These are phyloP conservation scores for Mobula hypostoma DNA, from an alignment of 2,113 vertebrate species.

Conservation along the genomic window DNA sequence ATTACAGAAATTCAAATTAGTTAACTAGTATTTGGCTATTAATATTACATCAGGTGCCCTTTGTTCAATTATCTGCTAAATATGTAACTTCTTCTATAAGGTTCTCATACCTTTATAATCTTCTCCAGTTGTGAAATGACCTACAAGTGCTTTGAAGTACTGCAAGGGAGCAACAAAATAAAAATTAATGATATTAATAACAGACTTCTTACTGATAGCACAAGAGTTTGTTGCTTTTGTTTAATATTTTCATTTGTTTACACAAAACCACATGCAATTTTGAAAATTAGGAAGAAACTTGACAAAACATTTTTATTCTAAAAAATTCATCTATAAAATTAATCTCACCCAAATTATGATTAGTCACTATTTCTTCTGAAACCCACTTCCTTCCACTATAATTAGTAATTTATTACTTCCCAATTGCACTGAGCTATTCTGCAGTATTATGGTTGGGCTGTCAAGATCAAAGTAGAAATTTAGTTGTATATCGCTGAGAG, in stretches of 20 bases:
- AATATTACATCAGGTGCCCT: background rate
- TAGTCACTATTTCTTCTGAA: background rate
- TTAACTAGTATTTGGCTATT: background rate
- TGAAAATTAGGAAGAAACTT: background rate
- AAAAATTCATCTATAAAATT: background rate
- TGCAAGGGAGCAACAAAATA: conserved; percentile 44
- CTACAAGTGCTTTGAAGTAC: conserved; percentile 79
- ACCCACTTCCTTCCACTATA: background rate
- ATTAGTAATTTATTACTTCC: background rate
- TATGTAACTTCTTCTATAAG: background rate
- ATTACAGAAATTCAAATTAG: background rate
- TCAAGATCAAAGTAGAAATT: background rate
- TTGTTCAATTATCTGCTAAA: background rate
- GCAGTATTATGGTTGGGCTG: background rate
- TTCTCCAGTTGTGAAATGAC: conserved; percentile 68
- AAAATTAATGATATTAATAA: conserved; percentile 32
- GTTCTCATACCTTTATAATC: conserved; percentile 66
- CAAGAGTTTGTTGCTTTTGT: background rate
- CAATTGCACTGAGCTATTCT: background rate
- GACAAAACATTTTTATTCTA: background rate
- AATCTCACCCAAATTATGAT: background rate
- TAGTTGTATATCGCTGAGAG: too few species aligned
- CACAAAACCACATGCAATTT: background rate
- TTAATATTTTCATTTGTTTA: background rate
- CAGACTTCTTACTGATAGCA: background rate